Base-by-base conservation (phyloP, 2,797 vertebrate species). In the Ctenochaetus hawaiiensis region DNA sequence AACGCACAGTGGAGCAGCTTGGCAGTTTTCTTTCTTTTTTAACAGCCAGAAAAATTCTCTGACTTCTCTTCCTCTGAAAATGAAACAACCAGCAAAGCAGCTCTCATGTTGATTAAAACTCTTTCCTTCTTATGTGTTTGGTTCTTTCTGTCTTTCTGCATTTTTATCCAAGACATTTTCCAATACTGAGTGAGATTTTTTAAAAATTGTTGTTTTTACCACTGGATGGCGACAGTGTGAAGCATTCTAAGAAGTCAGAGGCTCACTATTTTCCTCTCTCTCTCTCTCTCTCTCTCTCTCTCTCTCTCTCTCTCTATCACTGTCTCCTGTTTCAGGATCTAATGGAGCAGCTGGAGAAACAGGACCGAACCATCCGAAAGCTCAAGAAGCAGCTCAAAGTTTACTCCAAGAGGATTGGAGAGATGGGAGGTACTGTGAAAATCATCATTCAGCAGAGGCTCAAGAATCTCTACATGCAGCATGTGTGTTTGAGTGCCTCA, bases 341-440 rank as follows among this genome's bases (percentile, higher is more conserved):
- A 48, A 97, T 99, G 97, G 98, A 99, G 87, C 98, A 99, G 89
- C 92, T 99, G 86, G 98, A 99, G 94, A 99, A 99, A 87, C 98
- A 99, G 92, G 98, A 99, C 89, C 96, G 97, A 92, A 99, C 96
- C 10, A 97, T 99, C 73, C 97, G 97, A 74, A 99, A 99, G 89
- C 95, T 99, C 43, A 99, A 99, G 94, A 99, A 99, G 82, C 98
- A 99, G 90, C 93, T 99, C 53, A 99, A 99, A 94, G 96, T 99
- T 23, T 99, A 98, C 88, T 97, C 97, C 53, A 99, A 99, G 94
- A 99, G 98, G 95, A 99, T 99, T 0, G 97, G 96, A 51, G 98
- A 99, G 92, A 96, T 99, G 56, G 98, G 98, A 96, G 98, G 98
- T 99, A 96, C 1, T 39, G 0, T 11, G 66, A 30, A 39, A 45